Percentiles rank a stretch among this genome's conserved stretches.
phyloP scores from a whole-genome alignment of 2,113 vertebrate species.

The Gallinago media region DNA sequence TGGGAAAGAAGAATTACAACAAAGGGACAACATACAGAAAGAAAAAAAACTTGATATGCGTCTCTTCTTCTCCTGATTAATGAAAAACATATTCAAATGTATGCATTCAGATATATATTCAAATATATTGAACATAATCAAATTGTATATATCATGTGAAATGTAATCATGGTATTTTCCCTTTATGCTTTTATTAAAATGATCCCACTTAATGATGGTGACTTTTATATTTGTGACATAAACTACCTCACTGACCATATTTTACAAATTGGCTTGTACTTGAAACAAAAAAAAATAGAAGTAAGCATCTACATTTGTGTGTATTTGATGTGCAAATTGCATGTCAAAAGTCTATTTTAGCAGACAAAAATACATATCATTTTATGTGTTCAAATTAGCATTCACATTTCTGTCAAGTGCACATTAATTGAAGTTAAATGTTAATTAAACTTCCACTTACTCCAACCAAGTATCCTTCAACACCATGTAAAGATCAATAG shows the following conservation, averaged over 20 bases:
- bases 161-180: neutral
- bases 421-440: neutral
- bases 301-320: neutral
- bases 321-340: neutral
- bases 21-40: neutral
- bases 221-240: neutral
- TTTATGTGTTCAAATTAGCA: neutral
- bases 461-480: neutral
- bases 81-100: neutral
- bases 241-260: neutral
- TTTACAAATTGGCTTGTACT: neutral
- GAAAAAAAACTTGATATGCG: neutral
- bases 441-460: neutral
- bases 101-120: neutral
- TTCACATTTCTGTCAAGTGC: neutral
- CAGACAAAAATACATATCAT: neutral
- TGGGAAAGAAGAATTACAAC: neutral
- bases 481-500: neutral
- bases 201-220: neutral
- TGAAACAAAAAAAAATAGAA: neutral
- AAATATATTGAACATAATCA: neutral
- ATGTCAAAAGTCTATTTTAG: neutral
- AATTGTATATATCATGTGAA: neutral
- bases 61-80: neutral
- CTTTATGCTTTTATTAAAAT: neutral